Conservation (phyloP, 2,888 invertebrate genomes). For the Dynastes hyllus region DNA sequence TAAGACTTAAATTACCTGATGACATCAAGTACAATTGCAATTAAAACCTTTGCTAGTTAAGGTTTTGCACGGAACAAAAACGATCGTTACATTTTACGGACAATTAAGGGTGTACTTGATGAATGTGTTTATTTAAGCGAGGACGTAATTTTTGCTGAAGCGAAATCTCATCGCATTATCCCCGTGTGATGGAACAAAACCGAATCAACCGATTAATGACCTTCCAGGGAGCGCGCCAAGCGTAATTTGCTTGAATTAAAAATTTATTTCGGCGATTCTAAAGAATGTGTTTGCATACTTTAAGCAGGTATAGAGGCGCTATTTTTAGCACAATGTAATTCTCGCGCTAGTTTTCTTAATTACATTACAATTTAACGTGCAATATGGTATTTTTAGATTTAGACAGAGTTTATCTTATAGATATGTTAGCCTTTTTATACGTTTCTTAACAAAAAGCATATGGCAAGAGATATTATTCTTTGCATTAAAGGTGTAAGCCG, state of each 20-base stretch:
- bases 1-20: background rate
- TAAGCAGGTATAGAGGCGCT: constrained; percentile 10
- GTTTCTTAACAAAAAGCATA: no score
- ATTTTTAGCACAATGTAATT: constrained; percentile 23
- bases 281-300: background rate
- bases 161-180: constrained; percentile 51
- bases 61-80: background rate
- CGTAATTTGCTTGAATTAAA: constrained; percentile 44
- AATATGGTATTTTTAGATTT: background rate
- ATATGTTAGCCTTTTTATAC: background rate
- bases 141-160: constrained; percentile 37
- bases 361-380: constrained; percentile 6
- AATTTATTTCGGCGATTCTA: constrained; percentile 21
- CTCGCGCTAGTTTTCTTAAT: constrained; percentile 19
- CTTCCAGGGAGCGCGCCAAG: constrained; percentile 43
- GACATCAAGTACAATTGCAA: background rate
- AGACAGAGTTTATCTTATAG: background rate
- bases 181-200: constrained; percentile 59
- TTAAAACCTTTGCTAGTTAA: background rate
- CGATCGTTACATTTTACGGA: constrained; percentile 31
- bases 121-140: constrained; percentile 30
- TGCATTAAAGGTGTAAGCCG: no score
- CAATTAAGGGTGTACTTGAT: constrained; percentile 26
- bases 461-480: no score
- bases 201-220: constrained; percentile 58